These are phyloP conservation scores for Spinus olivaceus DNA, from an alignment of 2,797 vertebrate genomes.

Conservation along the genomic window DNA sequence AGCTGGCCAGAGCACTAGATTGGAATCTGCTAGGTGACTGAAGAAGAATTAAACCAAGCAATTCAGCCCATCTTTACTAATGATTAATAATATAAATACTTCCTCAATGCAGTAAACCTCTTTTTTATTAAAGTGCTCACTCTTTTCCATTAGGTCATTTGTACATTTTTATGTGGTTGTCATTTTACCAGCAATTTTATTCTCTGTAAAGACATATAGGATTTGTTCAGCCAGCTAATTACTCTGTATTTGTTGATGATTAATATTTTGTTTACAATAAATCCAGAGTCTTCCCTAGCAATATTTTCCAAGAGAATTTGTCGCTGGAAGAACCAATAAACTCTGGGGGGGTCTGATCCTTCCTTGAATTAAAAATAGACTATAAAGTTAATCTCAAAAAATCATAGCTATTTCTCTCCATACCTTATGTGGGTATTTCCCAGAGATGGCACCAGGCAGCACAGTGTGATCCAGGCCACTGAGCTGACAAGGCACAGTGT, in stretches of 20 bases:
- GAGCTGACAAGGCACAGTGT: neutral
- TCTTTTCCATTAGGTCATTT: neutral
- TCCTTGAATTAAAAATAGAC: neutral
- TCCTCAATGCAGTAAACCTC: neutral
- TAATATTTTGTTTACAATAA: neutral
- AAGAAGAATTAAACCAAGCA: neutral
- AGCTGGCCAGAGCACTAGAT: neutral
- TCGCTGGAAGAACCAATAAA: neutral
- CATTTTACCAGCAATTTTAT: neutral
- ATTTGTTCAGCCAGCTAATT: neutral
- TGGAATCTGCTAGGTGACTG: neutral
- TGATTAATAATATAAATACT: neutral
- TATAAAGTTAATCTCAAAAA: neutral
- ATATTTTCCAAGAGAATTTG: neutral
- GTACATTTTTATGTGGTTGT: neutral
- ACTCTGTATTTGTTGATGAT: neutral
- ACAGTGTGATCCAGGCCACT: neutral
- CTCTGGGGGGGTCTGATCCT: neutral
- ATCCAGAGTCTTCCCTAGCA: neutral
- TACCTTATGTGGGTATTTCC: neutral
- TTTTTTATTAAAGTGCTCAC: slow-evolving; percentile 7
- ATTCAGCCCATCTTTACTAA: neutral
- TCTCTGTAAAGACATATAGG: neutral
- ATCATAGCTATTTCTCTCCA: neutral
- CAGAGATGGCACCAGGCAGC: neutral